phyloP scores from a whole-genome alignment of 2,888 invertebrate genomes.

The Microdon myrmicae region DNA sequence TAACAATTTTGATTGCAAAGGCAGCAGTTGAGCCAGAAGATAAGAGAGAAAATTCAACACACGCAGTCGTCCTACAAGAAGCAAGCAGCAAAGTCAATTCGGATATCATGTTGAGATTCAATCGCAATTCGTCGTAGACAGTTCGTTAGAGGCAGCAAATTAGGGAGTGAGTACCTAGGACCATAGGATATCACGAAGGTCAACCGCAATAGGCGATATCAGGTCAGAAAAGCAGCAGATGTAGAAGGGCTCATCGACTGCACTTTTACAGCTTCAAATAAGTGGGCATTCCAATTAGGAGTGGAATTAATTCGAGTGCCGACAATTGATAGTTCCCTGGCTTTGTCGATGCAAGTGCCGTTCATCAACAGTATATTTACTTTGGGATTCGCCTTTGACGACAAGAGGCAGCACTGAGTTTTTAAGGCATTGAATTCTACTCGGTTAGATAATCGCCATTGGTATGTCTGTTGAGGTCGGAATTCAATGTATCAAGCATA shows the following conservation, averaged over 20 bases:
- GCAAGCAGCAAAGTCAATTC: slow-evolving; percentile 21
- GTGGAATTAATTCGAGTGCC: too few species aligned
- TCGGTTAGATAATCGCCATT: too few species aligned
- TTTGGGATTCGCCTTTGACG: too few species aligned
- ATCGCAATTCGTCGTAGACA: slow-evolving; percentile 35
- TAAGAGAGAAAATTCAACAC: slow-evolving; percentile 18
- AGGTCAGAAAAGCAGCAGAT: slow-evolving; percentile 10
- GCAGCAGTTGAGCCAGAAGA: slow-evolving; percentile 13
- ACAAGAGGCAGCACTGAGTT: too few species aligned
- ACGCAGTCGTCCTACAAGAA: slow-evolving; percentile 30
- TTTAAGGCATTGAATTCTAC: too few species aligned
- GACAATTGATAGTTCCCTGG: too few species aligned
- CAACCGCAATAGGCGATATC: slow-evolving; percentile 11
- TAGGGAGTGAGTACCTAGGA: slow-evolving; percentile 26
- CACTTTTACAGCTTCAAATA: too few species aligned
- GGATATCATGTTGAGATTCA: slow-evolving; percentile 27
- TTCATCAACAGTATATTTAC: too few species aligned
- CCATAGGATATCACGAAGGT: slow-evolving; percentile 20
- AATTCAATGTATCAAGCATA: too few species aligned
- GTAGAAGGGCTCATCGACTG: slow-evolving; percentile 10
- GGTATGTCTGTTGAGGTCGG: too few species aligned
- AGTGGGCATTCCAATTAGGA: too few species aligned
- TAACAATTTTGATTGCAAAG: slow-evolving; percentile 21
- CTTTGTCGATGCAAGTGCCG: too few species aligned
- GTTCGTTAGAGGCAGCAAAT: slow-evolving; percentile 31